These are phyloP conservation scores for Parasteatoda tepidariorum DNA, from an alignment of 1,140 invertebrate genomes.

Conservation along the genomic window DNA sequence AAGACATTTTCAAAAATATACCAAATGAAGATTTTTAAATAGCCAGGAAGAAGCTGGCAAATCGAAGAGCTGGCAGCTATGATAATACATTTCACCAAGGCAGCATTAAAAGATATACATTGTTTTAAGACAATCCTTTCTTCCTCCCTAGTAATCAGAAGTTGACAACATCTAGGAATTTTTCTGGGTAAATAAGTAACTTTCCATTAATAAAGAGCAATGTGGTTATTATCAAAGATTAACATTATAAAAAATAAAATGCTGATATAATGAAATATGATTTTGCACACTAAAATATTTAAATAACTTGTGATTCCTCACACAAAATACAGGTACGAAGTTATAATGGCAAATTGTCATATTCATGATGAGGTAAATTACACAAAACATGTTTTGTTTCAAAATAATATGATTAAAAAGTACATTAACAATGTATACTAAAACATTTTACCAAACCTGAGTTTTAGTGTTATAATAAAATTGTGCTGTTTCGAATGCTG, in stretches of 20 bases:
- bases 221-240: conserved; percentile 40
- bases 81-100: too few relatives aligned
- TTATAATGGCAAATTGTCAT: conserved; percentile 43
- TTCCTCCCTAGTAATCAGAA: too few relatives aligned
- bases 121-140: too few relatives aligned
- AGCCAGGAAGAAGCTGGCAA: too few relatives aligned
- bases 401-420: conserved; percentile 56
- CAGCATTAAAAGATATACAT: too few relatives aligned
- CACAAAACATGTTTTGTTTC: conserved; percentile 34
- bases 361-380: conserved; percentile 50
- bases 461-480: conserved; percentile 54
- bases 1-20: too few relatives aligned
- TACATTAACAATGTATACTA: conserved; percentile 55
- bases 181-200: too few relatives aligned
- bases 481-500: conserved; percentile 52
- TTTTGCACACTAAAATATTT: conserved; percentile 23
- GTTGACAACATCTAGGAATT: too few relatives aligned
- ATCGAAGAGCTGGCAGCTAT: too few relatives aligned
- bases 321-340: conserved; percentile 48
- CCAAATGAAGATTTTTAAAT: too few relatives aligned
- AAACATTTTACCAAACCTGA: conserved; percentile 57
- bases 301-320: conserved; percentile 27
- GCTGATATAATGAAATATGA: not conserved
- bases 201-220: conserved; percentile 27
- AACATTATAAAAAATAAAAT: conserved; percentile 3